Base-by-base conservation (phyloP, 2,888 invertebrate species). In the Ophonus ardosiacus region DNA sequence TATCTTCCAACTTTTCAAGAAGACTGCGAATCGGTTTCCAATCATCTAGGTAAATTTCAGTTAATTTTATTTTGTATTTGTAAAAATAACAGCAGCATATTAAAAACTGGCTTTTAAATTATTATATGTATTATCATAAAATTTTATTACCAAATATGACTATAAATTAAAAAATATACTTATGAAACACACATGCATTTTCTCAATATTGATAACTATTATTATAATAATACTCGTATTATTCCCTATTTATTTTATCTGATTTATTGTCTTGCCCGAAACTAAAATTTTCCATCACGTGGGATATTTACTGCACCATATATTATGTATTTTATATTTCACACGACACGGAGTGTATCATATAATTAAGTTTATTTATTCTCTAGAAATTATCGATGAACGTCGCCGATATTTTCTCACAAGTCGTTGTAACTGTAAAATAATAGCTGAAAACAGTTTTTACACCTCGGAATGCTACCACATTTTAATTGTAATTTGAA, bases 401-500 rank as follows among this genome's bases (percentile, higher is more conserved):
- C 43, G 15, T 10, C 43, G 71, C 17, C 43, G 71, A 74, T 43
- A 43, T 74, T 74, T 18, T 74, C 71, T 43, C 43, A 18, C 71
- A 40, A 74, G 71, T 17, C 40, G 43, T n/a, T 18, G 13, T 74
- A 74, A 74, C 71, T 40, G 71, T 74, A 74, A 40, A 74, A 74
- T 74, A 74, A 74, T 74, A 74, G 43, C 43, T 10, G 15, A 17
- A 74, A 74, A 43, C 71, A 43, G 71, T 74, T 74, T 74, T 68
- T 68, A 15, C 71, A 74, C 71, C 38, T 68, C 38, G 38, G 31
- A 31, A 68, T 74, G 71, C 71, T 18, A 74, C 71, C 17, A 74
- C 43, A 74, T 74, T 74, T 68, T 40, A 74, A 40, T 74, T 74
- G 17, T 74, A 74, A 74, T 74, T 74, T 43, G 68, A 68, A 74